Conservation (phyloP, 2,888 invertebrate genomes). For the Tipula vernalis region DNA sequence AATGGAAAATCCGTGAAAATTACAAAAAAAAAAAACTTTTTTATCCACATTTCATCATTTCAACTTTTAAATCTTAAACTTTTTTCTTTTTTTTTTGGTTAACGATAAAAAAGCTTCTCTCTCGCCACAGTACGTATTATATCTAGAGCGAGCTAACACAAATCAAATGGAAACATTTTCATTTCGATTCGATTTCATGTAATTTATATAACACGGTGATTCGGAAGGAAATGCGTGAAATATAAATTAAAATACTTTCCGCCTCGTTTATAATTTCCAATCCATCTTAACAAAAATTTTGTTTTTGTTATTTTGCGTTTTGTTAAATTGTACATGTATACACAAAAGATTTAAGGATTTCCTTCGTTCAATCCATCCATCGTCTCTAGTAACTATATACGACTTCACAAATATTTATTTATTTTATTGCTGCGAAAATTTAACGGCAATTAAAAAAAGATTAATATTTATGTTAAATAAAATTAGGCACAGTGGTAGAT, state of each 20-base stretch:
- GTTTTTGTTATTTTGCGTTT: not conserved
- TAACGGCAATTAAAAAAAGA: constrained; percentile 4
- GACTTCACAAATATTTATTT: not conserved
- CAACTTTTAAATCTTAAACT: not conserved
- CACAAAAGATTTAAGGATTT: not conserved
- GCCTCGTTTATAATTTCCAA: not conserved
- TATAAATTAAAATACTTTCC: not conserved
- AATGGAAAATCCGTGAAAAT: not conserved
- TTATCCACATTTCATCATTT: not conserved
- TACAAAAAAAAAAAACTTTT: not conserved
- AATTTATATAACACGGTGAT: not conserved
- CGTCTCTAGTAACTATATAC: not conserved
- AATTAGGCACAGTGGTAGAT: not conserved
- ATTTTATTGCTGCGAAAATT: not conserved
- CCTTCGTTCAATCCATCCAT: not conserved
- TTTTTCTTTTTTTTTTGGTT: not conserved
- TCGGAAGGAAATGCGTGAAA: not conserved
- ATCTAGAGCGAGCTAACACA: not conserved
- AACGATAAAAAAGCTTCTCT: not conserved
- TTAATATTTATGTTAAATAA: constrained; percentile 4
- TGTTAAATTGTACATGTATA: not conserved
- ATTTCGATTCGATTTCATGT: not conserved
- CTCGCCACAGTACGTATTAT: not conserved
- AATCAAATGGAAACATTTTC: not conserved
- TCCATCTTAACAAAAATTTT: not conserved